Evolutionary conservation across 92 coral and sea anemone genomes (phyloP).

Genomic region (Scolanthus callimorphus): DNA sequence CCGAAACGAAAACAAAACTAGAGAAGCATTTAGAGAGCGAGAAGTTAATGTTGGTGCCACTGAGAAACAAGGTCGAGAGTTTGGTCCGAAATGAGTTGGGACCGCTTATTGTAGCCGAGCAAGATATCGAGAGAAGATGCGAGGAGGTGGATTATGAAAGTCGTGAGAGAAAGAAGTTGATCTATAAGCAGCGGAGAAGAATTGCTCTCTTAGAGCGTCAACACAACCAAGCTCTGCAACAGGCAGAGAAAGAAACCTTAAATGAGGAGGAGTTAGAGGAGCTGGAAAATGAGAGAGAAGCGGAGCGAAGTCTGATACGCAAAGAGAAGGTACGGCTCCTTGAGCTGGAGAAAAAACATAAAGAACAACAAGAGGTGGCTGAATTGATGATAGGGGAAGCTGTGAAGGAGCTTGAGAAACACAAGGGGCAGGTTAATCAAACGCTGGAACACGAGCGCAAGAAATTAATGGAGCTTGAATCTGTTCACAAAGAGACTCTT

Average conservation of each 20-base stretch:
- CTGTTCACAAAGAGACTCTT: constrained; percentile 93
- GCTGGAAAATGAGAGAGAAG: constrained; percentile 93
- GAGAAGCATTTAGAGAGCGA: constrained; percentile 94
- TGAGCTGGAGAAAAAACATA: constrained; percentile 96
- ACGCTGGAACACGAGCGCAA: constrained; percentile 72
- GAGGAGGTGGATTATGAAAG: constrained; percentile 93
- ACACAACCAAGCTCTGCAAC: constrained; percentile 93
- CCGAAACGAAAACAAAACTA: constrained; percentile 91
- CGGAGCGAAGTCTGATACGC: constrained; percentile 90
- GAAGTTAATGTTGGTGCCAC: constrained; percentile 73
- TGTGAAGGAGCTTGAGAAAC: constrained; percentile 90
- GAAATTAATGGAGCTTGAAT: constrained; percentile 80
- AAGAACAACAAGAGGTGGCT: constrained; percentile 95
- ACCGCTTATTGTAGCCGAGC: constrained; percentile 88
- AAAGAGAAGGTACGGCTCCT: constrained; percentile 94
- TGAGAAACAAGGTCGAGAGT: constrained; percentile 79
- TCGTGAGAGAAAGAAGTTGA: constrained; percentile 91
- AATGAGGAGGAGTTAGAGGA: constrained; percentile 96
- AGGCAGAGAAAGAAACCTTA: constrained; percentile 96
- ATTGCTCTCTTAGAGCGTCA: constrained; percentile 93
- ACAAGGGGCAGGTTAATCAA: constrained; percentile 81
- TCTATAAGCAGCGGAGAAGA: constrained; percentile 87
- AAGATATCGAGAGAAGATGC: constrained; percentile 90
- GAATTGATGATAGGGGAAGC: constrained; percentile 96
- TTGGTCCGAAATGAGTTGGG: constrained; percentile 94